phyloP scores from a whole-genome alignment of 2,888 invertebrate genomes.

The Elmis aenea region DNA sequence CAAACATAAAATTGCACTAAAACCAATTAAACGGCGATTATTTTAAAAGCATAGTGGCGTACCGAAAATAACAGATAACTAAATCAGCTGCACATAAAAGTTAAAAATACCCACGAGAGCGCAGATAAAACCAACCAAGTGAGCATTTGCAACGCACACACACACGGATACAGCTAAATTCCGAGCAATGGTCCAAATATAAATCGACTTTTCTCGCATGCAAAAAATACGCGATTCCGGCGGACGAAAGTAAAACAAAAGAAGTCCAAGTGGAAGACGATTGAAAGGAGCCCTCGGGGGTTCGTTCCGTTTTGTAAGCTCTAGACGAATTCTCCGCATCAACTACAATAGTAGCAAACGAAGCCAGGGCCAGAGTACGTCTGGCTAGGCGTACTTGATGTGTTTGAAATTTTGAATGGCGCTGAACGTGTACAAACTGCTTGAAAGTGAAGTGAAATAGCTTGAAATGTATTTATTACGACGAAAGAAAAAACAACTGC shows the following conservation, averaged over 20 bases:
- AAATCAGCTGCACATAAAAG: constrained; percentile 7
- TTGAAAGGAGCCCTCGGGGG: constrained; percentile 15
- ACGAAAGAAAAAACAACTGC: no score
- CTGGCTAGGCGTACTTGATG: constrained; percentile 16
- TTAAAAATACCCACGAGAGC: constrained; percentile 10
- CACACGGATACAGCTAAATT: constrained; percentile 6
- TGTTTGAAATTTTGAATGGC: constrained; percentile 18
- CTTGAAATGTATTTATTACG: no score
- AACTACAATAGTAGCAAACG: constrained; percentile 22
- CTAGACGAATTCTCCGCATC: constrained; percentile 17
- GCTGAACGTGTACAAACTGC: constrained; percentile 16
- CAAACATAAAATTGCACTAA: no score
- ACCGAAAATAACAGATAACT: constrained; percentile 9
- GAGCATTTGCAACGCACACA: no score
- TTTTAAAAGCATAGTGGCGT: no score
- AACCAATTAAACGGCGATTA: no score
- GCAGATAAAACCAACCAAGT: constrained; percentile 11
- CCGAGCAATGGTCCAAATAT: constrained; percentile 6
- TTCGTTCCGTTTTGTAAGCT: constrained; percentile 19
- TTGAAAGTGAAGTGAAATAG: constrained; percentile 10
- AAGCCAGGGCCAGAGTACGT: constrained; percentile 13
- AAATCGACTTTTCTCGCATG: constrained; percentile 14
- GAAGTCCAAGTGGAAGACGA: constrained; percentile 11
- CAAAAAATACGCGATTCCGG: constrained; percentile 11
- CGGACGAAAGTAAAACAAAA: constrained; percentile 8